A percentile compares a stretch with the other conserved stretches of the same genome.
phyloP scores from a whole-genome alignment of 2,113 vertebrate species.

The Cyprinodon tularosa region DNA sequence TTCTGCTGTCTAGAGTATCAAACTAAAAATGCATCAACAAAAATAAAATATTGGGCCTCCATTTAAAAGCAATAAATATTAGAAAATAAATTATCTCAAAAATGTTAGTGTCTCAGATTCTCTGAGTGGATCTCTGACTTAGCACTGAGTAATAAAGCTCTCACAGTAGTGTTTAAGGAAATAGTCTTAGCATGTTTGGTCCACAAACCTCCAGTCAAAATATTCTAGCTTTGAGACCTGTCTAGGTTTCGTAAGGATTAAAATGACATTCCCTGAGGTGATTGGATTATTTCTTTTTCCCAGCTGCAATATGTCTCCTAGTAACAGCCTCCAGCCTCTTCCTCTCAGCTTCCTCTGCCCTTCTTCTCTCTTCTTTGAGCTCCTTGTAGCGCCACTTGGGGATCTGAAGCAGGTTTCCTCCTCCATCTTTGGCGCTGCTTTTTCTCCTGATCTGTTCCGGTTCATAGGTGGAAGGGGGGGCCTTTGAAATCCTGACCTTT shows the following conservation, averaged over 20 bases:
- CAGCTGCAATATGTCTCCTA: conserved; percentile 70
- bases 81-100: conserved; percentile 73
- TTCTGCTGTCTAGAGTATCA: conserved; percentile 3
- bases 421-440: conserved; percentile 80
- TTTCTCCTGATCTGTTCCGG: conserved; percentile 81
- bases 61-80: conserved; percentile 77
- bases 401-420: conserved; percentile 83
- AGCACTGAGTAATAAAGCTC: conserved; percentile 19
- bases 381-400: conserved; percentile 98
- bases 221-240: not conserved
- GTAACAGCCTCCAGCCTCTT: conserved; percentile 77
- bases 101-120: conserved; percentile 76
- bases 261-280: conserved; percentile 25
- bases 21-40: conserved; percentile 41
- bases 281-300: conserved; percentile 72
- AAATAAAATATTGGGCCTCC: conserved; percentile 35
- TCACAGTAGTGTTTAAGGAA: conserved; percentile 2
- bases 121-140: conserved; percentile 20
- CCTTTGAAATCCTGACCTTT: conserved; percentile 89
- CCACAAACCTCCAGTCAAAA: not conserved
- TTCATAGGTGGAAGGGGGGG: conserved; percentile 83
- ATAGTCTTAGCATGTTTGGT: conserved; percentile 11
- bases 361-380: conserved; percentile 89
- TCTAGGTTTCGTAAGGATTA: not conserved
- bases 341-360: conserved; percentile 88